These are phyloP conservation scores for Athalia circularis DNA, from an alignment of 2,888 invertebrate genomes.

Conservation along the genomic window DNA sequence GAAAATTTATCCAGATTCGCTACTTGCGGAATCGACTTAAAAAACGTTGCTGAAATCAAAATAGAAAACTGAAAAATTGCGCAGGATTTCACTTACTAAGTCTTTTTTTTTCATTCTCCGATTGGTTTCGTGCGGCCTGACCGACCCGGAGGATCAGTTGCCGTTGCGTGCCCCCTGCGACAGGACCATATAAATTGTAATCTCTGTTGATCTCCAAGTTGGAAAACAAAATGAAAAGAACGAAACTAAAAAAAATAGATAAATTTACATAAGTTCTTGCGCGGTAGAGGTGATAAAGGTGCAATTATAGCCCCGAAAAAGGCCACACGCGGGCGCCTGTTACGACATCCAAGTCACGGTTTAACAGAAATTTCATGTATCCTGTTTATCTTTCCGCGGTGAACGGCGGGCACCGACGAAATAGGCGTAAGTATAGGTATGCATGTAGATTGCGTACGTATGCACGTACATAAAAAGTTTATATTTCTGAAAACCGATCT, in stretches of 20 bases:
- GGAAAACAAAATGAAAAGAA: background rate
- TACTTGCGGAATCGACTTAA: background rate
- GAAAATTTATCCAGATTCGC: too few species aligned
- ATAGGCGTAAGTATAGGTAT: too few species aligned
- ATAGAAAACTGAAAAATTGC: too few species aligned
- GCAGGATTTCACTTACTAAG: too few species aligned
- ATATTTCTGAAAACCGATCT: background rate
- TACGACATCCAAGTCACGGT: constrained; percentile 41
- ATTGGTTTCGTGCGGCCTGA: too few species aligned
- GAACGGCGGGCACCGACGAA: too few species aligned
- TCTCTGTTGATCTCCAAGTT: background rate
- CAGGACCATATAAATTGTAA: background rate
- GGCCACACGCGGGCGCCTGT: constrained; percentile 16
- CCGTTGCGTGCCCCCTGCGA: too few species aligned
- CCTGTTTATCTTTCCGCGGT: constrained; percentile 22
- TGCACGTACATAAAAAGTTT: background rate
- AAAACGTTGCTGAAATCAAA: background rate
- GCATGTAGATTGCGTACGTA: background rate
- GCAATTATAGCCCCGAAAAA: constrained; percentile 18
- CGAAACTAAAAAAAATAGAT: background rate
- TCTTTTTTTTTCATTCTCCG: too few species aligned
- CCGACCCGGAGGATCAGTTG: too few species aligned
- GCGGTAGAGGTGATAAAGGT: constrained; percentile 22
- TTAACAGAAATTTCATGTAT: constrained; percentile 37
- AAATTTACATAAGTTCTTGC: constrained; percentile 20